Percentiles rank a stretch among this genome's conserved stretches.
phyloP scores from a whole-genome alignment of 2,888 invertebrate species.

The Bimastos eiseni region DNA sequence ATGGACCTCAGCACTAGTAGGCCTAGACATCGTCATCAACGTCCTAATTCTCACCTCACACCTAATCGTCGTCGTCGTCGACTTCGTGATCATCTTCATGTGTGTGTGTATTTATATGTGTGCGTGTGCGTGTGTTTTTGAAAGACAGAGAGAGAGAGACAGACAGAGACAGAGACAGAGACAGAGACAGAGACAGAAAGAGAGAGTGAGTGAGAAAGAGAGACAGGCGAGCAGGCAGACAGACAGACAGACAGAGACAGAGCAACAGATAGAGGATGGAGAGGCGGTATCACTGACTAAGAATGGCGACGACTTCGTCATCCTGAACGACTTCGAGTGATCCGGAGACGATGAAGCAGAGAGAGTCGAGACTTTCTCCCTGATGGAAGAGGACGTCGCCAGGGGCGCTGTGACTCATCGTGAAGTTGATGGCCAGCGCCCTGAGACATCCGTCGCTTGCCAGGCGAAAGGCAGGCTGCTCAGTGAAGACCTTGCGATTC shows the following conservation, averaged over 20 bases:
- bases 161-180: too few relatives aligned
- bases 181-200: too few relatives aligned
- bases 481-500: conserved; percentile 85
- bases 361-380: conserved; percentile 95
- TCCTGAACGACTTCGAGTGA: conserved; percentile 99
- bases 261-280: conserved; percentile 32
- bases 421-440: conserved; percentile 66
- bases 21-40: too few relatives aligned
- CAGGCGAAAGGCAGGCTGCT: conserved; percentile 68
- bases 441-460: conserved; percentile 91
- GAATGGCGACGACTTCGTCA: conserved; percentile 97
- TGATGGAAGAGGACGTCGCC: conserved; percentile 95
- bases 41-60: too few relatives aligned
- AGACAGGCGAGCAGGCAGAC: neutral
- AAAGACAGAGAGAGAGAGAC: too few relatives aligned
- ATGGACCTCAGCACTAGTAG: too few relatives aligned
- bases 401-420: conserved; percentile 89
- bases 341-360: conserved; percentile 98
- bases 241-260: neutral
- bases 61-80: too few relatives aligned
- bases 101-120: too few relatives aligned
- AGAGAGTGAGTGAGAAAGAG: too few relatives aligned
- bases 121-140: too few relatives aligned
- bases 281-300: conserved; percentile 69
- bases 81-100: too few relatives aligned